Conservation (phyloP, 1,140 invertebrate species). For the Calycopis cecrops region DNA sequence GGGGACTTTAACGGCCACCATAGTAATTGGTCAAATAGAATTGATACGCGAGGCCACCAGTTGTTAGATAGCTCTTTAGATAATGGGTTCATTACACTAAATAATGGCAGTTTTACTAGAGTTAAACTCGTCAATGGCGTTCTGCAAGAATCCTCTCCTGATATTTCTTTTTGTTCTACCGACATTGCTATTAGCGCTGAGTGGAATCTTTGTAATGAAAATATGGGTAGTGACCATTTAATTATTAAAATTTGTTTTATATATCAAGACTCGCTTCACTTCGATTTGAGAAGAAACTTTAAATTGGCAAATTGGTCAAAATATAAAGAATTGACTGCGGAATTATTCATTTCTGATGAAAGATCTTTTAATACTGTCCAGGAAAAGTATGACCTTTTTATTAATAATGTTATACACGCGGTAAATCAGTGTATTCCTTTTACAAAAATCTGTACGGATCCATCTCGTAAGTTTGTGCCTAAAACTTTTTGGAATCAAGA, state of each 20-base stretch:
- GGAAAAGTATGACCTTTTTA: slow-evolving; percentile 15
- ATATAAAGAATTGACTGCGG: slow-evolving; percentile 3
- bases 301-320: slow-evolving; percentile 17
- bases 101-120: slow-evolving; percentile 23
- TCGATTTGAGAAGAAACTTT: slow-evolving; percentile 6
- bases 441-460: not conserved
- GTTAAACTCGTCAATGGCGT: too few relatives aligned
- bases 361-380: not conserved
- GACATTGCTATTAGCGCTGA: slow-evolving; percentile 18
- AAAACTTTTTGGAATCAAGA: slow-evolving; percentile 5
- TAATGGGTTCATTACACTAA: slow-evolving; percentile 19
- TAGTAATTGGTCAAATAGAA: slow-evolving; percentile 27
- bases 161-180: slow-evolving; percentile 13
- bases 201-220: slow-evolving; percentile 17
- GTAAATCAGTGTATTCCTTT: slow-evolving; percentile 16
- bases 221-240: slow-evolving; percentile 21
- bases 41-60: slow-evolving; percentile 22
- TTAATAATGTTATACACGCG: slow-evolving; percentile 11
- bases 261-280: slow-evolving; percentile 33
- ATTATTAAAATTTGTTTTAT: slow-evolving; percentile 15
- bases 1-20: too few relatives aligned
- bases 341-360: not conserved
- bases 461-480: slow-evolving; percentile 10
- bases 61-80: slow-evolving; percentile 22
- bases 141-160: slow-evolving; percentile 36